Conservation (phyloP, 2,113 vertebrate species). For the Pseudopodoces humilis region DNA sequence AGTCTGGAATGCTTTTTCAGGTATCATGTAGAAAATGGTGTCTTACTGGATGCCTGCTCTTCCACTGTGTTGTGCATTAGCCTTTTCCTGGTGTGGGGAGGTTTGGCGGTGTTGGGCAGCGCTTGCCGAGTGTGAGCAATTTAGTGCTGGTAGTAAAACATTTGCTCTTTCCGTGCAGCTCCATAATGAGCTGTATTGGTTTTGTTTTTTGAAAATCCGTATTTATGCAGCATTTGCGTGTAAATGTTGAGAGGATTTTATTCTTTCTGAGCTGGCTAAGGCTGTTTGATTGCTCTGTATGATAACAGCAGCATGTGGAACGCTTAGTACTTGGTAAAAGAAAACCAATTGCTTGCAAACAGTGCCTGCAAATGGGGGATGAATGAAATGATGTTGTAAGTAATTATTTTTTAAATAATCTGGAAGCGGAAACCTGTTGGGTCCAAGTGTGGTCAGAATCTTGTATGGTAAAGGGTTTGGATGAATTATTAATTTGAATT, state of each 20-base stretch:
- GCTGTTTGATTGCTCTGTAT: neutral
- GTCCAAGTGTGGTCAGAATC: neutral
- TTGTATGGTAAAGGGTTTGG: neutral
- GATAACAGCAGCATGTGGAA: neutral
- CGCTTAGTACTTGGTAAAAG: neutral
- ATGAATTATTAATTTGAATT: neutral
- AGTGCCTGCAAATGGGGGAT: neutral
- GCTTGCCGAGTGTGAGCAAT: neutral
- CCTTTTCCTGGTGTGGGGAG: neutral
- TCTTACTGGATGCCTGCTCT: neutral
- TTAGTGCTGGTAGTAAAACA: neutral
- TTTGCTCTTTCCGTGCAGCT: neutral
- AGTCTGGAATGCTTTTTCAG: neutral
- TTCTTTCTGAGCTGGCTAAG: neutral
- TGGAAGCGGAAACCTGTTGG: neutral
- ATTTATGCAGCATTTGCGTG: neutral
- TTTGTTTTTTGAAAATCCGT: neutral
- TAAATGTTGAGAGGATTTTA: neutral
- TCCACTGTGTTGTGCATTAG: neutral
- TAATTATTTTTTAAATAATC: neutral
- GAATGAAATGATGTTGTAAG: neutral
- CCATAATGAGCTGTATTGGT: neutral
- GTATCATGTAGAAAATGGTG: constrained; percentile 25
- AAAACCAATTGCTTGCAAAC: neutral
- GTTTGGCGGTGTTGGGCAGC: neutral